Evolutionary conservation across 2,888 invertebrate species (phyloP).

Genomic region (Sarcophaga carnaria): DNA sequence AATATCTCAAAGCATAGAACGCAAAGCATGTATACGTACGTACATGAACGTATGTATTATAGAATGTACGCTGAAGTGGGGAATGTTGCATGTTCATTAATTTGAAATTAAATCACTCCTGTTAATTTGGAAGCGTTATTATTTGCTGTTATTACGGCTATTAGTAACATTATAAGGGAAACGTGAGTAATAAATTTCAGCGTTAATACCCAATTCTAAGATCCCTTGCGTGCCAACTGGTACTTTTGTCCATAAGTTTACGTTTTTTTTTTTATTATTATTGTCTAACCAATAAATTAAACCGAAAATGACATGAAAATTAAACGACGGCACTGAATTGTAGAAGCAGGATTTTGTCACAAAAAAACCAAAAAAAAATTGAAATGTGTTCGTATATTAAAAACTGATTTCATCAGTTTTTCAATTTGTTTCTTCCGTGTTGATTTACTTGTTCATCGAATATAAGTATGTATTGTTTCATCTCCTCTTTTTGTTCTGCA

Average conservation of each 20-base stretch:
- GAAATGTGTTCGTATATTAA: conserved; percentile 1
- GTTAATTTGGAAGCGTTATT: conserved; percentile 39
- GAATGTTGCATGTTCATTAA: conserved; percentile 42
- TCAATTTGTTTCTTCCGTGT: not conserved
- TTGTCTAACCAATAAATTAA: conserved; percentile 10
- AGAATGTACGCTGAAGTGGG: too few relatives aligned
- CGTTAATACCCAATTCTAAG: conserved; percentile 26
- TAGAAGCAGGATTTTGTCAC: not conserved
- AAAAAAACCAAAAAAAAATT: too few relatives aligned
- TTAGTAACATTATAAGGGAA: conserved; percentile 26
- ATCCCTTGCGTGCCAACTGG: conserved; percentile 22
- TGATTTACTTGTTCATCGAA: too few relatives aligned
- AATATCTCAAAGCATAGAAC: too few relatives aligned
- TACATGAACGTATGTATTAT: too few relatives aligned
- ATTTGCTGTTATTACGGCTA: not conserved
- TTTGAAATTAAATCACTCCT: conserved; percentile 48
- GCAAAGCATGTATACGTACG: too few relatives aligned
- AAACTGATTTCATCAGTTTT: not conserved
- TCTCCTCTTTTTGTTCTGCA: too few relatives aligned
- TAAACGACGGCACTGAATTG: conserved; percentile 26
- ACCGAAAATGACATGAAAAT: conserved; percentile 34
- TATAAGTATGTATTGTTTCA: too few relatives aligned
- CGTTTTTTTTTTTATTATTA: conserved; percentile 12
- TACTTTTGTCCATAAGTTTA: conserved; percentile 19
- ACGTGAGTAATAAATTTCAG: conserved; percentile 18